These are phyloP conservation scores for Prosopocoilus inquinatus DNA, from an alignment of 2,888 invertebrate genomes.

Conservation along the genomic window DNA sequence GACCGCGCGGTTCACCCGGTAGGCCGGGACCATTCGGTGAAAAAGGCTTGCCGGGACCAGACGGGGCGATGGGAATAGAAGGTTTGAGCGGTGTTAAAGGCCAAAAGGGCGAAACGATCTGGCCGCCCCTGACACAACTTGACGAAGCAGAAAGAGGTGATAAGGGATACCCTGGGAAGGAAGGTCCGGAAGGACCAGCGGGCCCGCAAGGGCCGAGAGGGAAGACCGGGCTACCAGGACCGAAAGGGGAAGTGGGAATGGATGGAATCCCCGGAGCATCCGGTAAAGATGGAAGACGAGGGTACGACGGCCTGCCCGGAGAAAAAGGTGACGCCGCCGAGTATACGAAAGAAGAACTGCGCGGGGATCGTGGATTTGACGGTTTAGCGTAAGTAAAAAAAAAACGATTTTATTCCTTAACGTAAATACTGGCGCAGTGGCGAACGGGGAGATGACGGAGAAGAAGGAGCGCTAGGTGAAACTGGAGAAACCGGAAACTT, in stretches of 20 bases:
- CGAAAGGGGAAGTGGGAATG: constrained; percentile 56
- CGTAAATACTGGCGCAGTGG: constrained; percentile 47
- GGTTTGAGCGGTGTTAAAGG: constrained; percentile 46
- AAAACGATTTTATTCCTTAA: not conserved
- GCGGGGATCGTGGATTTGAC: constrained; percentile 53
- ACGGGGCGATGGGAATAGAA: constrained; percentile 50
- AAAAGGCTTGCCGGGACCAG: constrained; percentile 28
- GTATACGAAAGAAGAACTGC: constrained; percentile 51
- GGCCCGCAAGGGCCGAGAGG: constrained; percentile 51
- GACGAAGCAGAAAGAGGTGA: constrained; percentile 40
- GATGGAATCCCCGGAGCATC: constrained; percentile 41
- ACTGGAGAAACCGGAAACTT: constrained; percentile 51
- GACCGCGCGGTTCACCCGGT: constrained; percentile 43
- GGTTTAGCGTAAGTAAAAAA: constrained; percentile 44
- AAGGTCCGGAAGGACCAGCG: constrained; percentile 10
- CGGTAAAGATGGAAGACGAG: constrained; percentile 51
- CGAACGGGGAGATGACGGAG: constrained; percentile 52
- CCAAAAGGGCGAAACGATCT: constrained; percentile 49
- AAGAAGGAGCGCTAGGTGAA: constrained; percentile 15
- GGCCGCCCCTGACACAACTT: constrained; percentile 1
- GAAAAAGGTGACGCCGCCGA: constrained; percentile 58
- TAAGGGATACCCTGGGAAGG: constrained; percentile 33
- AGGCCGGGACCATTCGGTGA: constrained; percentile 32
- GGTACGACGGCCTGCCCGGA: constrained; percentile 54
- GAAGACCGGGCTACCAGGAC: constrained; percentile 51